Percentiles rank a stretch among this genome's conserved stretches.
Evolutionary conservation across 2,888 invertebrate species (phyloP).

Genomic region (Dryadula phaetusa): DNA sequence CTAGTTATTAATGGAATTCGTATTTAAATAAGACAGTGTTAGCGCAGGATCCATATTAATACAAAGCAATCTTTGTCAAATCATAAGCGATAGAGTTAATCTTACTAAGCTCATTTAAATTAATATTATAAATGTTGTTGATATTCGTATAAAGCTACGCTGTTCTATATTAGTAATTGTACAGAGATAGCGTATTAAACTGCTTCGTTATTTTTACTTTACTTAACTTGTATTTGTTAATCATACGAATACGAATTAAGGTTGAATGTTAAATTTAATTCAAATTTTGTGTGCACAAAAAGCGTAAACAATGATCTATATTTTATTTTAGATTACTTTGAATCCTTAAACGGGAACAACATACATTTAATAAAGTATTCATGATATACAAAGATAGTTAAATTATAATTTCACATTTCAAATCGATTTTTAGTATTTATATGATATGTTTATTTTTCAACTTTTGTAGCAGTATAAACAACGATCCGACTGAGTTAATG

Average conservation of each 20-base stretch:
- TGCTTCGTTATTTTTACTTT: slow-evolving; percentile 54
- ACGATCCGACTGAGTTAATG: slow-evolving; percentile 77
- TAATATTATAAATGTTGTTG: slow-evolving; percentile 19
- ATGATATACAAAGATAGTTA: not conserved
- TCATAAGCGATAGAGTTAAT: slow-evolving; percentile 31
- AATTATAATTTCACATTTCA: not conserved
- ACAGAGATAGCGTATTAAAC: slow-evolving; percentile 50
- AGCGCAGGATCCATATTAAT: slow-evolving; percentile 25
- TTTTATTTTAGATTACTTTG: too few species aligned
- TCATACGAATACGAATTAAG: slow-evolving; percentile 30
- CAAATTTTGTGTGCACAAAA: too few species aligned
- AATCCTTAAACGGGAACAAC: too few species aligned
- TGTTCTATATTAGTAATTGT: slow-evolving; percentile 44
- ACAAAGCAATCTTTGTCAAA: slow-evolving; percentile 28
- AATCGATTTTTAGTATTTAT: too few species aligned
- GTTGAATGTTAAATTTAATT: slow-evolving; percentile 39
- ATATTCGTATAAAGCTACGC: not conserved
- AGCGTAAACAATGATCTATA: not conserved
- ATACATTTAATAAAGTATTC: too few species aligned
- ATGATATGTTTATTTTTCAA: slow-evolving; percentile 28
- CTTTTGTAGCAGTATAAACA: slow-evolving; percentile 68
- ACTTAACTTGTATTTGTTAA: slow-evolving; percentile 55
- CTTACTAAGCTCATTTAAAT: slow-evolving; percentile 27
- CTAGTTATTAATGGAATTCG: slow-evolving; percentile 54
- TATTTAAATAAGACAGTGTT: slow-evolving; percentile 53